These are phyloP conservation scores for Operophtera brumata DNA, from an alignment of 2,888 invertebrate species.

Conservation along the genomic window DNA sequence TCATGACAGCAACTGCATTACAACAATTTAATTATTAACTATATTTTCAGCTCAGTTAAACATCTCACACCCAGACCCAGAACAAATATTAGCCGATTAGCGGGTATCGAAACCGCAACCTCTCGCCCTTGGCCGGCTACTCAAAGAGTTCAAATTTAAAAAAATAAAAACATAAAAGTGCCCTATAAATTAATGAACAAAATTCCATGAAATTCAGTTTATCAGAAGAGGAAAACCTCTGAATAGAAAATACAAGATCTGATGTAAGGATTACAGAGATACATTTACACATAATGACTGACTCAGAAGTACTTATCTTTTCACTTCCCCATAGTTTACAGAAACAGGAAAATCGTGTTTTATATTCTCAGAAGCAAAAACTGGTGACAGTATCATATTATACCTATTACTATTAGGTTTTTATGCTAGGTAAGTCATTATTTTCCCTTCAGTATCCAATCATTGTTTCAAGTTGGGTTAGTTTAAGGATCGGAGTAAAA, in stretches of 20 bases:
- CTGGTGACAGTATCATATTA: slow-evolving; percentile 5
- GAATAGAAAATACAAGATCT: neutral
- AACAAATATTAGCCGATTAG: no score
- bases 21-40: slow-evolving; percentile 20
- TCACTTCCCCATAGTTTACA: slow-evolving; percentile 37
- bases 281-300: slow-evolving; percentile 9
- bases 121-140: no score
- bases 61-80: no score
- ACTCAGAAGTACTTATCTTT: slow-evolving; percentile 1
- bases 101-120: no score
- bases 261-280: neutral
- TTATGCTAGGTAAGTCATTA: no score
- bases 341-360: slow-evolving; percentile 35
- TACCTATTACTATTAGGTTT: no score
- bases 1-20: slow-evolving; percentile 18
- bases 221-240: slow-evolving; percentile 16
- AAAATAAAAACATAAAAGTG: no score
- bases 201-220: slow-evolving; percentile 3
- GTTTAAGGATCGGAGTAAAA: no score
- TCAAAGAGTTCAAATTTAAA: no score
- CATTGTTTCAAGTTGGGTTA: no score
- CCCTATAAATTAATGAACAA: neutral
- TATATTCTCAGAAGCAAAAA: slow-evolving; percentile 29
- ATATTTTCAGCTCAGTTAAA: no score
- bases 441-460: no score